Base-by-base conservation (phyloP, 2,113 vertebrate species). In the Lethenteron reissneri region DNA sequence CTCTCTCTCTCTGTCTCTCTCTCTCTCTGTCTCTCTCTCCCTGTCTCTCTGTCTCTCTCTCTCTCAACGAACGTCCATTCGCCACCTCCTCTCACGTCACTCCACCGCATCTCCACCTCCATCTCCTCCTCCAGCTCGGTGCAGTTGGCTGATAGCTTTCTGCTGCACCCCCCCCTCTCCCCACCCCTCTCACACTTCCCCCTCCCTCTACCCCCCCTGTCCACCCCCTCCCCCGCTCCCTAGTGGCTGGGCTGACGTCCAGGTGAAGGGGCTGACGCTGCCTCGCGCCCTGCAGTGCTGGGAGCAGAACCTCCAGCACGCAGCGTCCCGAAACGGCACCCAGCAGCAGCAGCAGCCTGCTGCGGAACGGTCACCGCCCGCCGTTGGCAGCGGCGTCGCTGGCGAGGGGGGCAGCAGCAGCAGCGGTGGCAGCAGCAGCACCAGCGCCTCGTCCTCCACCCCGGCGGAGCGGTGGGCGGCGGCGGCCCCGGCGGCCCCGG, bases 221-320 rank as follows among this genome's bases (percentile, higher is more conserved):
- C 41, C 41, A 41, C 41, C 41, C 41, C 41, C 5, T 41, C 41
- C 25, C 21, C 69, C 57, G 9, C 21, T n/a, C 70, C 62, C 12
- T 64, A 86, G 84, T 74, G 84, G 84, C 75, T 87, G 85, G 86
- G 73, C 83, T 76, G 83, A 77, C 71, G 83, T 85, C 70, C 83
- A 85, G 75, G 79, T 87, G 7, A 81, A 78, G 76, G 83, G 85
- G 13, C 82, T 80, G 1, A 82, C 82, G 72, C 77, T 87, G 13
- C 78, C 83, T 3, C 79, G 83, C 56, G 84, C 85, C 15, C 76
- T 87, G 59, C 83, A 87, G 41, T 87, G 86, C 73, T 87, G 86
- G 85, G 85, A 84, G 75, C 83, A 81, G 71, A 85, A 80, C 76
- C 80, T 86, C 21, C 80, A 83, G 72, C 83, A 85, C 59, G 80